A percentile compares a stretch with the other conserved stretches of the same genome.
These are phyloP conservation scores for Trisateles emortualis DNA, from an alignment of 2,888 invertebrate genomes.

Conservation along the genomic window DNA sequence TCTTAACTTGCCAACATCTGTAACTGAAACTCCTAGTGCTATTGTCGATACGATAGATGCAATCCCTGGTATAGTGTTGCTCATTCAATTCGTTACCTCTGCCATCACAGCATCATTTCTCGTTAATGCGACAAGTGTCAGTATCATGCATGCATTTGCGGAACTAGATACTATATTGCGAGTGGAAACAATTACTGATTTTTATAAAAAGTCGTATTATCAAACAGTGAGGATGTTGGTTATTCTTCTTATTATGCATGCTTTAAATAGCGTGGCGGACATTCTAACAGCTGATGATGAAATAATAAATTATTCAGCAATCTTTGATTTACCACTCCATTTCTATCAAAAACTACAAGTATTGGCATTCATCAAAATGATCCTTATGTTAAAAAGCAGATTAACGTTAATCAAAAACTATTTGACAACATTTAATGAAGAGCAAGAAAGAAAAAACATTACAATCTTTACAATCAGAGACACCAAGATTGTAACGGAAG, in stretches of 20 bases:
- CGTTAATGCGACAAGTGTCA: slow-evolving; percentile 48
- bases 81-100: slow-evolving; percentile 54
- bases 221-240: slow-evolving; percentile 37
- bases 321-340: slow-evolving; percentile 46
- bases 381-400: slow-evolving; percentile 56
- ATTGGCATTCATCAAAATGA: slow-evolving; percentile 57
- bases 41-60: slow-evolving; percentile 48
- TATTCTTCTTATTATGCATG: slow-evolving; percentile 39
- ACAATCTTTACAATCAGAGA: slow-evolving; percentile 51
- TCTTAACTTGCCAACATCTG: slow-evolving; percentile 28
- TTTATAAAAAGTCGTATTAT: slow-evolving; percentile 49
- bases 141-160: slow-evolving; percentile 50
- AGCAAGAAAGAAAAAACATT: slow-evolving; percentile 42
- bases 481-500: slow-evolving; percentile 32
- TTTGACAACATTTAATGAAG: slow-evolving; percentile 54
- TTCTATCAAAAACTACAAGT: slow-evolving; percentile 63
- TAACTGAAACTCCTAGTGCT: slow-evolving; percentile 28
- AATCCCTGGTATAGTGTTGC: slow-evolving; percentile 50
- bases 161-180: slow-evolving; percentile 53
- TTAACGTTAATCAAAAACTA: slow-evolving; percentile 60
- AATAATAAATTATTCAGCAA: slow-evolving; percentile 16
- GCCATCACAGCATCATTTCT: slow-evolving; percentile 49
- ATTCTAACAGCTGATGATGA: slow-evolving; percentile 31
- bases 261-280: slow-evolving; percentile 37
- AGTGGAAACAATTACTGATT: slow-evolving; percentile 45